A percentile compares a stretch with the other conserved stretches of the same genome.
phyloP scores from a whole-genome alignment of 2,113 vertebrate species.

The Pampusana beccarii region DNA sequence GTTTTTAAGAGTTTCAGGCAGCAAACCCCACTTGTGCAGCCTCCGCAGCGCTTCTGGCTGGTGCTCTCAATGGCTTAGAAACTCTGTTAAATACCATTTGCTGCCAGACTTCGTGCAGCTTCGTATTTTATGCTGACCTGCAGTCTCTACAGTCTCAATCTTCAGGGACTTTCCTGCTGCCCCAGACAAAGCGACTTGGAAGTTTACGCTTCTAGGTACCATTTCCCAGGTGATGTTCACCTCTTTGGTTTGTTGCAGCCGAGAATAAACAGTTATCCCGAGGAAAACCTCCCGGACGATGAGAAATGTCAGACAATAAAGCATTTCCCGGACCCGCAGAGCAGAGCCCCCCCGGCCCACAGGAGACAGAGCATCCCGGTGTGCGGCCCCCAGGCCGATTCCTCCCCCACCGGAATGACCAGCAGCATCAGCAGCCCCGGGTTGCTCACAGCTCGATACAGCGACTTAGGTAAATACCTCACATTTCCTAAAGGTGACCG shows the following conservation, averaged over 20 bases:
- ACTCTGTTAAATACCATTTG: not conserved
- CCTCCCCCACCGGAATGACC: conserved; percentile 77
- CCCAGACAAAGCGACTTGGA: not conserved
- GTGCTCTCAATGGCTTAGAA: not conserved
- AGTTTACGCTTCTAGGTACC: not conserved
- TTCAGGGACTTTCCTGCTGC: not conserved
- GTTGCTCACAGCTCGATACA: conserved; percentile 74
- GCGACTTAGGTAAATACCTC: conserved; percentile 66
- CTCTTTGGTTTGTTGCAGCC: conserved; percentile 77
- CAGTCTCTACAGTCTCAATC: not conserved
- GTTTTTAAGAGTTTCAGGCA: accelerated
- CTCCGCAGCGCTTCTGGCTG: not conserved
- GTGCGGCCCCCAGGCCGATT: conserved; percentile 77
- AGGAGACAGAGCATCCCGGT: conserved; percentile 90
- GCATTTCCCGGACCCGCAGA: conserved; percentile 82
- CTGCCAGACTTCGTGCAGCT: not conserved
- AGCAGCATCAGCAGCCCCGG: conserved; percentile 87
- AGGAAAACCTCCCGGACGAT: conserved; percentile 84
- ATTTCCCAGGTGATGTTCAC: not conserved
- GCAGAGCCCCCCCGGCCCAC: conserved; percentile 73
- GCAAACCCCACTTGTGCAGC: not conserved
- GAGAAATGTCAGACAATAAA: conserved; percentile 87
- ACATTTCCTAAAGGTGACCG: not conserved
- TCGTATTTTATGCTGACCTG: not conserved
- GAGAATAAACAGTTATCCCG: conserved; percentile 81